These are phyloP conservation scores for Nebria brevicollis DNA, from an alignment of 2,888 invertebrate genomes.

Conservation along the genomic window DNA sequence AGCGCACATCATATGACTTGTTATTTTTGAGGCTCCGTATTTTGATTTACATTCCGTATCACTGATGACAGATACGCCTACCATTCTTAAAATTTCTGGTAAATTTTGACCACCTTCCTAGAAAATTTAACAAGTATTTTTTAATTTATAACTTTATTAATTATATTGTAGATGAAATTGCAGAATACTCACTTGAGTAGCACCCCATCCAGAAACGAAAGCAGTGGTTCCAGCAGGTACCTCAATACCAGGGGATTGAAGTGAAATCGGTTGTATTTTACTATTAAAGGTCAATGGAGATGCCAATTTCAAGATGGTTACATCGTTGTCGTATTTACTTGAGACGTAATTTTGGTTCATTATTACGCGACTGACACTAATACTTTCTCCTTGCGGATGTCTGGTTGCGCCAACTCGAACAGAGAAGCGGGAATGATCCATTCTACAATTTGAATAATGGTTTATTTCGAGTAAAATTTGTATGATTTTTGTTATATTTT, in stretches of 20 bases:
- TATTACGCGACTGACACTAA: background rate
- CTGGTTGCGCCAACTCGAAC: conserved; percentile 21
- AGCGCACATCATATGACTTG: background rate
- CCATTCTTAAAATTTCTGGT: conserved; percentile 4
- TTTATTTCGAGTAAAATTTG: background rate
- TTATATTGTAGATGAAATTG: too few species aligned
- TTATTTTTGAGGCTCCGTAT: background rate
- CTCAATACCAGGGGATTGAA: conserved; percentile 3
- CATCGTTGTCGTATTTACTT: conserved; percentile 12
- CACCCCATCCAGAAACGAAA: conserved; percentile 14
- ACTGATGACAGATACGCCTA: conserved; percentile 9
- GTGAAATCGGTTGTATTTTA: conserved; percentile 3
- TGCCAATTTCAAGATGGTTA: conserved; percentile 24
- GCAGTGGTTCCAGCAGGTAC: conserved; percentile 13
- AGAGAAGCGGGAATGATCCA: conserved; percentile 7
- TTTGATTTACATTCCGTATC: background rate
- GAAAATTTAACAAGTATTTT: background rate
- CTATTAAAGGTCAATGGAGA: background rate
- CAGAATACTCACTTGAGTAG: background rate
- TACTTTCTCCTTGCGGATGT: background rate
- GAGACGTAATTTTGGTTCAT: conserved; percentile 10
- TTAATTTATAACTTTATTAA: too few species aligned
- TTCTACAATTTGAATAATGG: conserved; percentile 2
- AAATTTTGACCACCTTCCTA: background rate
- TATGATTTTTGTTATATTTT: background rate